phyloP scores from a whole-genome alignment of 2,888 invertebrate genomes.

The Watsonalla cultraria region DNA sequence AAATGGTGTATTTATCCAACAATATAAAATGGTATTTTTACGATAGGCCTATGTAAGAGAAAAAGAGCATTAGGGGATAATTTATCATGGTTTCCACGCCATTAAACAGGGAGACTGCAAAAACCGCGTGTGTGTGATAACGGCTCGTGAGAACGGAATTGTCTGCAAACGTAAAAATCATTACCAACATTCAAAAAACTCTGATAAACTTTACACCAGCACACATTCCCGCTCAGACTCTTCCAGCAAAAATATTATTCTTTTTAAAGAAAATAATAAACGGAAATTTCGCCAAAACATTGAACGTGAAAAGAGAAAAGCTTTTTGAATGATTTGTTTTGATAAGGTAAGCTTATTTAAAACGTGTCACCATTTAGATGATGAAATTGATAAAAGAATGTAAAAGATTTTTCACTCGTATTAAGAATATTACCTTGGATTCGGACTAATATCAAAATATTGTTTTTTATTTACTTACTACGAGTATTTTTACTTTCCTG shows the following conservation, averaged over 20 bases:
- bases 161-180: conserved; percentile 55
- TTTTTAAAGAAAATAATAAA: conserved; percentile 15
- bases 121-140: conserved; percentile 68
- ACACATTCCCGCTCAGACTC: not conserved
- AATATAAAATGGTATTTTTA: conserved; percentile 53
- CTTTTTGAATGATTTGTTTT: conserved; percentile 39
- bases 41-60: conserved; percentile 50
- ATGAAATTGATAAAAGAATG: not conserved
- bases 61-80: conserved; percentile 69
- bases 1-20: conserved; percentile 25
- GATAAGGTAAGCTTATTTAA: conserved; percentile 35
- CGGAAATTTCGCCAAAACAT: conserved; percentile 23
- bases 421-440: too few relatives aligned
- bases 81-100: conserved; percentile 74
- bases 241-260: not conserved
- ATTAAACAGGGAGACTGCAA: conserved; percentile 69
- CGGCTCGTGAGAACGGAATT: conserved; percentile 55
- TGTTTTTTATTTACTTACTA: too few relatives aligned
- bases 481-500: too few relatives aligned
- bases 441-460: too few relatives aligned
- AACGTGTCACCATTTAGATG: conserved; percentile 28
- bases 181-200: conserved; percentile 12
- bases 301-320: conserved; percentile 24
- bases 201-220: not conserved
- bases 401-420: too few relatives aligned